Evolutionary conservation across 2,797 vertebrate genomes (phyloP), one percentile per base, ranked within the genome.

Genomic region (Galago senegalensis): DNA sequence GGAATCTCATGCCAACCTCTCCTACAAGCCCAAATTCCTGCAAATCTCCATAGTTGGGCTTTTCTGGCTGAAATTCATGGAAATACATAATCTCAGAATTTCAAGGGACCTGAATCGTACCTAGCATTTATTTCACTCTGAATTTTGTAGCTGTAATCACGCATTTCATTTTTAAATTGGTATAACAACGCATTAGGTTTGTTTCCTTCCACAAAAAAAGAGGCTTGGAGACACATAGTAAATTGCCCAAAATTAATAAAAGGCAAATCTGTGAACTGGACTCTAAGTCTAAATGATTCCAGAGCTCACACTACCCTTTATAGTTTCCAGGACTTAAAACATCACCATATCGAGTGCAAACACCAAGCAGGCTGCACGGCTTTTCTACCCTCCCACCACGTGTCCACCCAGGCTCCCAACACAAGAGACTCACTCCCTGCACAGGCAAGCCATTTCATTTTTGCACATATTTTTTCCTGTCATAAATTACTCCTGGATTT

Each of bases 161-260:
- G 17, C 23, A 25, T 40, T 73, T 34, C 67, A 23, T 70, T 79
- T 87, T 60, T 25, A 80, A 80, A 58, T 80, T 23, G 29, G 79
- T 75, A 25, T 21, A 93, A 27, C 9, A 27, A 72, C 3, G 77
- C 46, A 31, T n/a, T 63, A 53, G 13, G 20, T 16, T 72, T 80
- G 13, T 53, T 70, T 80, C 76, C 77, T 91, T 83, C 61, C 21
- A 88, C 90, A 84, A 34, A 72, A 77, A 6, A 80, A 72, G 67
- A 75, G 17, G 20, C 6, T 40, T 80, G 49, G 25, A 70, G 81
- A 93, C 46, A 75, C 58, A 18, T 40, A 20, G 9, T 53, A 11
- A 80, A 72, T 91, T 85, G 29, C 27, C 53, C 53, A 53, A 81
- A 91, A 56, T 76, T 81, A 69, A 87, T 77, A 86, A 77, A 86